These are phyloP conservation scores for Diaprepes abbreviatus DNA, from an alignment of 2,888 invertebrate genomes.

Conservation along the genomic window DNA sequence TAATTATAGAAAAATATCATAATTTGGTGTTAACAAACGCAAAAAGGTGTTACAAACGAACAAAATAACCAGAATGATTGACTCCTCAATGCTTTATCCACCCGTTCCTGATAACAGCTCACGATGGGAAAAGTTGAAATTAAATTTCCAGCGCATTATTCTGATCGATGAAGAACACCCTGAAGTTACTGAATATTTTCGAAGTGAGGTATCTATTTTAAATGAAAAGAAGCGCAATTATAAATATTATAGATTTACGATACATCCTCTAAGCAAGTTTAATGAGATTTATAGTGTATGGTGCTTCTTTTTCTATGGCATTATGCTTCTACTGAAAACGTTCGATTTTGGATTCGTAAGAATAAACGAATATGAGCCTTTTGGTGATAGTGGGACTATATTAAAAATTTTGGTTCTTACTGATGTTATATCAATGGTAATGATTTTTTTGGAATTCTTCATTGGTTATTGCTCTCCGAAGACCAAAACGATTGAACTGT, in stretches of 20 bases:
- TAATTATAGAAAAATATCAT: no score
- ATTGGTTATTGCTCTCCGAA: constrained; percentile 42
- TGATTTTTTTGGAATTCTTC: constrained; percentile 48
- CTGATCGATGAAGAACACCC: constrained; percentile 32
- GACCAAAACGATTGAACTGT: constrained; percentile 40
- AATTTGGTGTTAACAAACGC: no score
- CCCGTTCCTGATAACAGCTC: background rate
- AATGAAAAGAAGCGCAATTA: constrained; percentile 49
- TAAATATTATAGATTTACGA: constrained; percentile 35
- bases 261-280: constrained; percentile 54
- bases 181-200: constrained; percentile 45
- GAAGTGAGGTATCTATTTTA: constrained; percentile 51
- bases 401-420: constrained; percentile 1
- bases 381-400: background rate
- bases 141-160: background rate
- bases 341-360: constrained; percentile 40
- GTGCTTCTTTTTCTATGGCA: constrained; percentile 45
- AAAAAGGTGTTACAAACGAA: no score
- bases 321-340: constrained; percentile 38
- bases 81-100: constrained; percentile 5
- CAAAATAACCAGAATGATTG: no score
- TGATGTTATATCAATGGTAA: constrained; percentile 38
- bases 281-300: constrained; percentile 50
- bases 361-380: background rate
- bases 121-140: background rate